Percentiles rank a stretch among this genome's conserved stretches.
Evolutionary conservation across 2,888 invertebrate genomes (phyloP).

Genomic region (Atrina japonica): DNA sequence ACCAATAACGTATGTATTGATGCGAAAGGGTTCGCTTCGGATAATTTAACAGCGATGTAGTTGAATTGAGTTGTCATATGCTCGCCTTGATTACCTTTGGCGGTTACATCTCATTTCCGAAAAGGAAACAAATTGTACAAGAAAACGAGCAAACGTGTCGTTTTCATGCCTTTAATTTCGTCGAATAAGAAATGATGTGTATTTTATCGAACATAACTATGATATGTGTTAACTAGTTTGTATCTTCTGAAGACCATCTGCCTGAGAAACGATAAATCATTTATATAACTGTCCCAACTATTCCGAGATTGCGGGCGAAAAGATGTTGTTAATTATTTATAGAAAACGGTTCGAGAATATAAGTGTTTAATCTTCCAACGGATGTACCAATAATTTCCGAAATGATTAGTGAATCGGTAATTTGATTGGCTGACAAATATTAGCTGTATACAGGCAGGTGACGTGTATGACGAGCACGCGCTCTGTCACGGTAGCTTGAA

Average conservation of each 20-base stretch:
- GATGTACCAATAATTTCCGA: slow-evolving; percentile 34
- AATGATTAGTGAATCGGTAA: slow-evolving; percentile 33
- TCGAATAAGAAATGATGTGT: slow-evolving; percentile 20
- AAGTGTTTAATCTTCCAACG: slow-evolving; percentile 47
- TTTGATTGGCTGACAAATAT: slow-evolving; percentile 42
- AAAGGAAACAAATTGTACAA: slow-evolving; percentile 34
- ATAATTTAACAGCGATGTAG: slow-evolving; percentile 44
- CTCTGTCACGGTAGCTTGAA: slow-evolving; percentile 40
- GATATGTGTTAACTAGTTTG: slow-evolving; percentile 26
- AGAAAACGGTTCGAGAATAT: slow-evolving; percentile 37
- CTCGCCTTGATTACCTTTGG: slow-evolving; percentile 24
- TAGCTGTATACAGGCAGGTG: slow-evolving; percentile 42
- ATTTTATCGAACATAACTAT: slow-evolving; percentile 29
- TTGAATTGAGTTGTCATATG: slow-evolving; percentile 39
- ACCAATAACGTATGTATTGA: slow-evolving; percentile 18
- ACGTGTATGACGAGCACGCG: slow-evolving; percentile 46
- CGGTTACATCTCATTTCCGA: slow-evolving; percentile 42
- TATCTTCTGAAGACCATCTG: slow-evolving; percentile 32
- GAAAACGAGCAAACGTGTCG: slow-evolving; percentile 40
- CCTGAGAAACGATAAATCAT: slow-evolving; percentile 39
- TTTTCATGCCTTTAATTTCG: slow-evolving; percentile 45
- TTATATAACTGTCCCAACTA: slow-evolving; percentile 37
- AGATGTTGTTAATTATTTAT: slow-evolving; percentile 46
- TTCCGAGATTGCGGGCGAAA: slow-evolving; percentile 37
- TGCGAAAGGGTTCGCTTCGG: slow-evolving; percentile 29